These are phyloP conservation scores for Oscheius onirici DNA, from an alignment of 2,888 invertebrate species.

Conservation along the genomic window DNA sequence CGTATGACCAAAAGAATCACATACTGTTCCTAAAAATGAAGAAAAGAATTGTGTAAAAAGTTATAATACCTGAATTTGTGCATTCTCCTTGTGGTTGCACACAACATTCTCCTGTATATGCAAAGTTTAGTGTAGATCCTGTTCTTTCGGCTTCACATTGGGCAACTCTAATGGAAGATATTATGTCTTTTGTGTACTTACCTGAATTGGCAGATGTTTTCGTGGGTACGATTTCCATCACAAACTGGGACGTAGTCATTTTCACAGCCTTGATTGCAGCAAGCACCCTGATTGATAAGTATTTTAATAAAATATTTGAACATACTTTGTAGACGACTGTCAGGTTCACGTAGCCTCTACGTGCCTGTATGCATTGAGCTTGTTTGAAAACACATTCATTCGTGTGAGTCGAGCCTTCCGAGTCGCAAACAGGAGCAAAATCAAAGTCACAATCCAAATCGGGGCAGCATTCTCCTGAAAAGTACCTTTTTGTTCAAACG, in stretches of 20 bases:
- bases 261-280: slow-evolving; percentile 52
- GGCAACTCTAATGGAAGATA: slow-evolving; percentile 45
- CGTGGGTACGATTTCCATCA: slow-evolving; percentile 49
- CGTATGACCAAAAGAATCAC: slow-evolving; percentile 59
- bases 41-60: too few relatives aligned
- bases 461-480: slow-evolving; percentile 58
- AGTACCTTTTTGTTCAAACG: neutral
- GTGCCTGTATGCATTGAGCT: slow-evolving; percentile 51
- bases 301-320: neutral
- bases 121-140: slow-evolving; percentile 43
- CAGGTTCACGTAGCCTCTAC: slow-evolving; percentile 41
- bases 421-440: slow-evolving; percentile 53
- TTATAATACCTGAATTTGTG: slow-evolving; percentile 16
- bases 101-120: slow-evolving; percentile 61
- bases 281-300: slow-evolving; percentile 40
- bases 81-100: slow-evolving; percentile 45
- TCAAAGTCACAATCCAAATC: slow-evolving; percentile 39
- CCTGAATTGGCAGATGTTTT: slow-evolving; percentile 50
- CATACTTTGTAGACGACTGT: slow-evolving; percentile 43
- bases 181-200: neutral
- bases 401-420: slow-evolving; percentile 55
- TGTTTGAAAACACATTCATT: slow-evolving; percentile 62
- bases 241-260: slow-evolving; percentile 56
- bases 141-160: slow-evolving; percentile 60
- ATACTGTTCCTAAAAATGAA: slow-evolving; percentile 56